Percentiles rank a stretch among this genome's conserved stretches.
Conservation (phyloP, 2,888 invertebrate genomes). For the Microchrysa polita region DNA sequence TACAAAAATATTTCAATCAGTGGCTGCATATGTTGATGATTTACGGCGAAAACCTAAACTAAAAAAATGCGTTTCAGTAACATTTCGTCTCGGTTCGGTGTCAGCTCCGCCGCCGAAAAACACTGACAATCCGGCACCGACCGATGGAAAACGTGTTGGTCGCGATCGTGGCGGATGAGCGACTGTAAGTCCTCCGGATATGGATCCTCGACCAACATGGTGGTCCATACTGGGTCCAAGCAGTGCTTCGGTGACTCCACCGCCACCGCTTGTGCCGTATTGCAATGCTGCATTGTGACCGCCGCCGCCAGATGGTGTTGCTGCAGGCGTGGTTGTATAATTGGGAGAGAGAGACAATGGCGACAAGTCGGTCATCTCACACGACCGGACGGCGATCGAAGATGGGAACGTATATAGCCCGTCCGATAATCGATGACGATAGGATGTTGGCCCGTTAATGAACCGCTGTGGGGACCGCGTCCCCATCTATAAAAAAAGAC, state of each 20-base stretch:
- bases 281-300: too few relatives aligned
- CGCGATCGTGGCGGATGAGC: not conserved
- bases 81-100: conserved; percentile 61
- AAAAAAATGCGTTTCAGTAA: conserved; percentile 64
- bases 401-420: conserved; percentile 86
- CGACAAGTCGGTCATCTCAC: conserved; percentile 82
- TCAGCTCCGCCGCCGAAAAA: conserved; percentile 63
- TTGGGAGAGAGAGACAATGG: conserved; percentile 55
- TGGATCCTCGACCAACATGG: conserved; percentile 52
- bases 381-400: conserved; percentile 91
- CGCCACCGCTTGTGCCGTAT: conserved; percentile 52
- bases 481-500: conserved; percentile 75
- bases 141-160: conserved; percentile 36
- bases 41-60: conserved; percentile 63
- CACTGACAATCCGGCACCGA: conserved; percentile 57
- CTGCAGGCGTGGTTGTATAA: conserved; percentile 55
- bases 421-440: conserved; percentile 65
- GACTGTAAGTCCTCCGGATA: not conserved
- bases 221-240: not conserved
- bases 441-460: conserved; percentile 64
- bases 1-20: conserved; percentile 55
- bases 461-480: conserved; percentile 71
- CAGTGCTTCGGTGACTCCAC: conserved; percentile 44
- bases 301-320: conserved; percentile 55
- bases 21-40: conserved; percentile 62